These are phyloP conservation scores for Potamilus streckersoni DNA, from an alignment of 1,140 invertebrate species.

Conservation along the genomic window DNA sequence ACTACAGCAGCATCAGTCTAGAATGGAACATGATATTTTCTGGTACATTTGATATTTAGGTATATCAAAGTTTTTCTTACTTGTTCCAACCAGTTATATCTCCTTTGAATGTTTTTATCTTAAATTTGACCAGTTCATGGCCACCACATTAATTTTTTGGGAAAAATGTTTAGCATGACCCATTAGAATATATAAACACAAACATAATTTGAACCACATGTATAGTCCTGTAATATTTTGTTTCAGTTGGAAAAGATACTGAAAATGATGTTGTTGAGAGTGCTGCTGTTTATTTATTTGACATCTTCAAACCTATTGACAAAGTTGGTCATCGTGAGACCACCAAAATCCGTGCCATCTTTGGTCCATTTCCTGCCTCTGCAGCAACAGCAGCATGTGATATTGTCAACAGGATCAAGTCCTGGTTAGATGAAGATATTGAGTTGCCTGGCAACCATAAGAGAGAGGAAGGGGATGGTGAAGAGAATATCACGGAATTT, in stretches of 20 bases:
- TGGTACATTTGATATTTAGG: not conserved
- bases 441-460: conserved; percentile 36
- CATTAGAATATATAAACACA: not conserved
- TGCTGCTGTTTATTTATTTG: conserved; percentile 73
- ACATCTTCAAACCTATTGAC: conserved; percentile 74
- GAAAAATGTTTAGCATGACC: not conserved
- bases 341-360: conserved; percentile 52
- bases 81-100: not conserved
- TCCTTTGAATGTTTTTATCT: not conserved
- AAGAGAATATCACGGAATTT: conserved; percentile 53
- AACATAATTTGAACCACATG: not conserved
- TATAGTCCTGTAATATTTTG: conserved; percentile 7
- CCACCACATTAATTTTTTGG: not conserved
- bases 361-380: conserved; percentile 64
- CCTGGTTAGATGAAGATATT: conserved; percentile 58
- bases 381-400: conserved; percentile 59
- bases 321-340: conserved; percentile 70
- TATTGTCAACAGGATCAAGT: conserved; percentile 53
- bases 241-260: conserved; percentile 69
- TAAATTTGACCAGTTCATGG: no score
- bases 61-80: not conserved
- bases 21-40: no score
- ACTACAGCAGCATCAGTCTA: no score
- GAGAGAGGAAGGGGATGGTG: conserved; percentile 48
- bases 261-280: conserved; percentile 74